Evolutionary conservation across 2,888 invertebrate genomes (phyloP).

Genomic region (Tribolium freemani): DNA sequence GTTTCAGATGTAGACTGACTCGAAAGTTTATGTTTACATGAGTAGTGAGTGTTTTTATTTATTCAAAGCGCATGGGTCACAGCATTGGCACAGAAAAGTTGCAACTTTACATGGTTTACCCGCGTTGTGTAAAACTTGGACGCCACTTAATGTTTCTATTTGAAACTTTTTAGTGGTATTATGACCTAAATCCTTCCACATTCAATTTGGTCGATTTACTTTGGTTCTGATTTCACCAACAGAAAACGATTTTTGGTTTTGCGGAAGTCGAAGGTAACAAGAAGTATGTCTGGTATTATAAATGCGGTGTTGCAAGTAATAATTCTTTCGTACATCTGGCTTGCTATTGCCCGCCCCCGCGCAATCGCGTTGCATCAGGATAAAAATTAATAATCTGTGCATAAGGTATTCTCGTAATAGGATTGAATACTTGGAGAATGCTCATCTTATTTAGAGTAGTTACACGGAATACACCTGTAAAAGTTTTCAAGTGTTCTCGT

Average conservation of each 20-base stretch:
- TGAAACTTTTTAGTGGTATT: neutral
- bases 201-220: too few species aligned
- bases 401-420: neutral
- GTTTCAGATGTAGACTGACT: neutral
- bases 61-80: neutral
- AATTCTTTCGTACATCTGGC: neutral
- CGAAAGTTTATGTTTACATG: neutral
- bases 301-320: neutral
- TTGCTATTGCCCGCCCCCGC: neutral
- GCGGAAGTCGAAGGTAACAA: neutral
- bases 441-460: neutral
- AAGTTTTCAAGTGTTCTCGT: too few species aligned
- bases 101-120: too few species aligned
- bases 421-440: neutral
- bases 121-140: neutral
- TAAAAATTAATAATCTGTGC: neutral
- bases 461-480: neutral
- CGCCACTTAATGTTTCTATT: neutral
- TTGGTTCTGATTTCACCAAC: too few species aligned
- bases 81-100: too few species aligned
- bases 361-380: neutral
- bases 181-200: neutral
- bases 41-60: neutral
- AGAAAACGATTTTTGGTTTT: neutral
- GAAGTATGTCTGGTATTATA: neutral